Evolutionary conservation across 2,888 invertebrate genomes (phyloP).

Genomic region (Pollenia labialis): DNA sequence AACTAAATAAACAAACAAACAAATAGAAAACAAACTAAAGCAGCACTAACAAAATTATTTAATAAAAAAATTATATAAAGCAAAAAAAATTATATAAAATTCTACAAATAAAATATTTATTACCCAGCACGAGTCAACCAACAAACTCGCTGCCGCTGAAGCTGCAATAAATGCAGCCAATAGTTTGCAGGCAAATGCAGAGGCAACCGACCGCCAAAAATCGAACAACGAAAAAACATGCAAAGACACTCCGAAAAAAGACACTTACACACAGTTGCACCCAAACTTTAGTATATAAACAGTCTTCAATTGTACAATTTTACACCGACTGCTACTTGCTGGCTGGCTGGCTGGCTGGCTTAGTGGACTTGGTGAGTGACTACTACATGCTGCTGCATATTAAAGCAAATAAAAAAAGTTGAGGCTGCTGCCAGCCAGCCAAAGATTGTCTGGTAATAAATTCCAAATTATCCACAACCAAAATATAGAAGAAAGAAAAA

Average conservation of each 20-base stretch:
- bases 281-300: slow-evolving; percentile 14
- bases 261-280: not conserved
- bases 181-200: slow-evolving; percentile 58
- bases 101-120: slow-evolving; percentile 72
- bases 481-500: slow-evolving; percentile 44
- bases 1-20: slow-evolving; percentile 38
- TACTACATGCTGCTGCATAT: slow-evolving; percentile 44
- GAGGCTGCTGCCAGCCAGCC: slow-evolving; percentile 46
- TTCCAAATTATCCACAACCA: slow-evolving; percentile 71
- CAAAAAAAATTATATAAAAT: slow-evolving; percentile 55
- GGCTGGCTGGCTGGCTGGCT: no score
- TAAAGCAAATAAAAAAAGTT: not conserved
- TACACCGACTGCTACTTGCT: slow-evolving; percentile 66
- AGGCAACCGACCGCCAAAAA: slow-evolving; percentile 59
- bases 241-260: slow-evolving; percentile 43
- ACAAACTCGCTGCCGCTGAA: not conserved
- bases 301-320: slow-evolving; percentile 48
- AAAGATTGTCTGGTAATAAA: slow-evolving; percentile 69
- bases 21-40: not conserved
- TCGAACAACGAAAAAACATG: slow-evolving; percentile 33
- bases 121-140: slow-evolving; percentile 72
- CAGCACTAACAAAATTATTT: not conserved
- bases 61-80: slow-evolving; percentile 23
- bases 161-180: slow-evolving; percentile 56
- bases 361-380: slow-evolving; percentile 34